Base-by-base conservation (phyloP, 2,888 invertebrate genomes). In the Orchesellides sinensis region DNA sequence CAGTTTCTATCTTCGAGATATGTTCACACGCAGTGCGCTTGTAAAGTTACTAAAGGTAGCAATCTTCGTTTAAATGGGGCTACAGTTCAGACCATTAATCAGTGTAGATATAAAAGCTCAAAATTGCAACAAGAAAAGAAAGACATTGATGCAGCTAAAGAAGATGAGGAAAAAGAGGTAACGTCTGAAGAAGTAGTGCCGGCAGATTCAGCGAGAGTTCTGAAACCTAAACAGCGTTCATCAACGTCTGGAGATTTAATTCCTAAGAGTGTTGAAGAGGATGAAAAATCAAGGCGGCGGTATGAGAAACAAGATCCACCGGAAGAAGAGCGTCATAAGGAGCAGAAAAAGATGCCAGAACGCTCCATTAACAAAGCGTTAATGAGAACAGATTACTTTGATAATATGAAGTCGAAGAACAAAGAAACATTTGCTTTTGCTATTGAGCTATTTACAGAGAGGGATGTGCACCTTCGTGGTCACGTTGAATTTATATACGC, bases 401-500 rank as follows among this genome's bases (percentile, higher is more conserved):
- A 88, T 17, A 90, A 90, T 21, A 89, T 92, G 27, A 90, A 92
- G 23, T 90, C 91, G 23, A 95, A 94, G 89, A 92, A 92, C 69
- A 95, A 93, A 88, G 90, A 93, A 17, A 92, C 93, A 0, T 96
- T 94, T 89, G 89, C 96, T 65, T 92, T 94, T 83, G 93, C 95
- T 14, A 19, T 82, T 1, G 85, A 85, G 25, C 92, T 94, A 83
- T 98, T 95, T 89, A 92, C 93, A 88, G 92, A 92, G 29, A 92
- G 93, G 52, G 94, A 94, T 87, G 92, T 92, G 0, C 93, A 94
- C 88, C 92, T 95, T 84, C 92, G 95, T 81, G 97, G 97, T 54
- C 96, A 98, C 90, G 96, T 97, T 0, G 97, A 98, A 89, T 99
- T 99, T 90, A 96, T 99, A 88, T 95, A 96, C 89, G 93, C 96